Conservation (phyloP, 2,113 vertebrate species). For the Taxidea taxus region DNA sequence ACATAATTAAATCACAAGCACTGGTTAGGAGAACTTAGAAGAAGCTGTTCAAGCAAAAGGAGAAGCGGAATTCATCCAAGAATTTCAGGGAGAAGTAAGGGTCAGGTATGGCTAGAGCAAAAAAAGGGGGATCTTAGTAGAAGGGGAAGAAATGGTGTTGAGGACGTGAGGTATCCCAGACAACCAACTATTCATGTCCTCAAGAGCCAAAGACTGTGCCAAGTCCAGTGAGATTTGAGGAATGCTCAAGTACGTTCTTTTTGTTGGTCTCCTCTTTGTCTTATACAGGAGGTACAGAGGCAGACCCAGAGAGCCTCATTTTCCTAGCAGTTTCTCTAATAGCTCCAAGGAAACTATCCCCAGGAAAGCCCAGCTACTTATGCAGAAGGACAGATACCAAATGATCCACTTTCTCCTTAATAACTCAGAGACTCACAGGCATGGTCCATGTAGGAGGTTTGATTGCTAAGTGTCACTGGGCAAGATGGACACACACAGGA, state of each 20-base stretch:
- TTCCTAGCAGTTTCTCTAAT: not conserved
- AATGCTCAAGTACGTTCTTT: not conserved
- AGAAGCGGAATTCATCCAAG: not conserved
- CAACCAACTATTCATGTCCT: not conserved
- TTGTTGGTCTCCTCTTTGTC: not conserved
- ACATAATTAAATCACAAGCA: not conserved
- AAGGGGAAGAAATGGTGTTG: not conserved
- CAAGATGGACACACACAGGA: not conserved
- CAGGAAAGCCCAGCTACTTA: not conserved
- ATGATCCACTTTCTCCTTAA: not conserved
- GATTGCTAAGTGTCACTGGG: not conserved
- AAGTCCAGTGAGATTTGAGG: not conserved
- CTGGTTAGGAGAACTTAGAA: not conserved
- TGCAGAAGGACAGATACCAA: not conserved
- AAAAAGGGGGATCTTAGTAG: not conserved
- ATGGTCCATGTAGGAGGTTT: not conserved
- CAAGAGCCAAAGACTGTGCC: not conserved
- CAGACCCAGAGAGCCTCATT: not conserved
- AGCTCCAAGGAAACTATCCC: not conserved
- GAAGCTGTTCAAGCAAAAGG: not conserved
- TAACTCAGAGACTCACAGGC: not conserved
- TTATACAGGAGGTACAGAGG: not conserved
- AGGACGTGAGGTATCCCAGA: not conserved
- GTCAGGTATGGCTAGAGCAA: not conserved
- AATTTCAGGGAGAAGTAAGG: not conserved